Conservation (phyloP, 2,113 vertebrate genomes). For the Ciconia stormi region DNA sequence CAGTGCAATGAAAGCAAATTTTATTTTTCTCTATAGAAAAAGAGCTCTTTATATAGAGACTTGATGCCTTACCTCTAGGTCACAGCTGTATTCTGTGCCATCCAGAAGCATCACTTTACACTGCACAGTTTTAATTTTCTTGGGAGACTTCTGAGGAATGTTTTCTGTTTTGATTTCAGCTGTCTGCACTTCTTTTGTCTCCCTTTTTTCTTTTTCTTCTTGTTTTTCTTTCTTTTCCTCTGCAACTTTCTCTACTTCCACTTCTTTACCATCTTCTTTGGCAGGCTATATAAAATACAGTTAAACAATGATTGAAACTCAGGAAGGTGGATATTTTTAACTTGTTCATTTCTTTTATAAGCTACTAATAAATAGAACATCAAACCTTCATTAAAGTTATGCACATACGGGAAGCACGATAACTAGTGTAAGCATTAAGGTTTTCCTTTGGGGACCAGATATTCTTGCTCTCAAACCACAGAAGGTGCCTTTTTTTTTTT, state of each 20-base stretch:
- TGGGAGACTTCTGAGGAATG: constrained; percentile 79
- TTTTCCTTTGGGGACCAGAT: neutral
- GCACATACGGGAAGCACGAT: neutral
- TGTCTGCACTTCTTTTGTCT: constrained; percentile 77
- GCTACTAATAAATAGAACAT: neutral
- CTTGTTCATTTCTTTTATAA: neutral
- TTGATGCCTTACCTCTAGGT: constrained; percentile 87
- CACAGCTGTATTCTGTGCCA: constrained; percentile 86
- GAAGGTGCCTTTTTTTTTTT: neutral
- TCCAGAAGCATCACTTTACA: constrained; percentile 90
- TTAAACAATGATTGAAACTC: neutral
- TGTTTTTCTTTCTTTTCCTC: constrained; percentile 68
- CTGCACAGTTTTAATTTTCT: constrained; percentile 89
- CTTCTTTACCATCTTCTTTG: constrained; percentile 80
- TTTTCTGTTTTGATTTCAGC: constrained; percentile 70
- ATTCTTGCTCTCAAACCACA: neutral
- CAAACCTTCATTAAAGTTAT: neutral
- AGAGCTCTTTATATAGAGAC: neutral
- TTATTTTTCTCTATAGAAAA: neutral
- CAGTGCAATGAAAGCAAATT: neutral
- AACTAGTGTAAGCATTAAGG: neutral
- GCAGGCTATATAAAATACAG: constrained; percentile 72
- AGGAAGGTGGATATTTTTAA: neutral
- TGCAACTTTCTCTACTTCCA: constrained; percentile 57
- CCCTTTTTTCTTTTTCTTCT: constrained; percentile 70